Conservation (phyloP, 2,888 invertebrate species). For the Xestia xanthographa region DNA sequence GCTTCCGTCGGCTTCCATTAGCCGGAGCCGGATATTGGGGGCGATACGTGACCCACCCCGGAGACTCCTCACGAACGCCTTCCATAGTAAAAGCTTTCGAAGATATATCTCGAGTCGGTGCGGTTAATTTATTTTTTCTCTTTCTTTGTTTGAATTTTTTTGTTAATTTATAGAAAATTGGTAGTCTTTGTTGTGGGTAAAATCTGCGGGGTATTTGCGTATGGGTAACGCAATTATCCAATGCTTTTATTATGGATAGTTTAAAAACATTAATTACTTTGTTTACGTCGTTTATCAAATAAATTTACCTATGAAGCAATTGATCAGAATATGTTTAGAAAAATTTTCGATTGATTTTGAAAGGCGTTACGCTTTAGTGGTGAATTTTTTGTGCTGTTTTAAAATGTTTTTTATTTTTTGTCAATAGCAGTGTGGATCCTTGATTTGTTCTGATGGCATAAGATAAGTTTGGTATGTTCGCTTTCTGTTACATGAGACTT, state of each 20-base stretch:
- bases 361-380: not conserved
- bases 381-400: not conserved
- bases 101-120: conserved; percentile 44
- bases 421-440: not conserved
- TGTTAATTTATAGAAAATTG: not conserved
- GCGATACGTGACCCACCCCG: conserved; percentile 65
- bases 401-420: not conserved
- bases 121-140: conserved; percentile 35
- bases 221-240: not conserved
- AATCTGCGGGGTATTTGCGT: not conserved
- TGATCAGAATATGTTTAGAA: not conserved
- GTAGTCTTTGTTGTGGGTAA: not conserved
- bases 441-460: not conserved
- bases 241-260: not conserved
- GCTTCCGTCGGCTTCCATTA: conserved; percentile 68
- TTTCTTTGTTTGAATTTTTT: conserved; percentile 24
- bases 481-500: not conserved
- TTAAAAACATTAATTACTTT: not conserved
- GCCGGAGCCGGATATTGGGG: conserved; percentile 66
- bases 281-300: not conserved
- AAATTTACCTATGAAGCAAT: not conserved
- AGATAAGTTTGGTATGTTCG: not conserved
- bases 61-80: conserved; percentile 53
- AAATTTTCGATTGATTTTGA: not conserved
- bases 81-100: conserved; percentile 57